Evolutionary conservation across 1,140 invertebrate species (phyloP).

Genomic region (Carposina sasakii): DNA sequence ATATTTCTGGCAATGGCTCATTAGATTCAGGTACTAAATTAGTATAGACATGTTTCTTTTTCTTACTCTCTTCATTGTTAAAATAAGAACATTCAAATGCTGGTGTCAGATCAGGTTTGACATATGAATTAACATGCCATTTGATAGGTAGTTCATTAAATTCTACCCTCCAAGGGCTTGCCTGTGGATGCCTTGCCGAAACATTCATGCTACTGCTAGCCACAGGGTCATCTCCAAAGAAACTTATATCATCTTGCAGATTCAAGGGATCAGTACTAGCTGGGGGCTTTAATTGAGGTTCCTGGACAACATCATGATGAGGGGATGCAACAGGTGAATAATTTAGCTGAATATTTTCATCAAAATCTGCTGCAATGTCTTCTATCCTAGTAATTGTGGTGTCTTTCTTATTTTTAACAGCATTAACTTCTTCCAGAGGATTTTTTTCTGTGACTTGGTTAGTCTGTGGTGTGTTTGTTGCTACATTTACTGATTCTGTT

Average conservation of each 20-base stretch:
- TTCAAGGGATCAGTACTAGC: slow-evolving; percentile 50
- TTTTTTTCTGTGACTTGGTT: no score
- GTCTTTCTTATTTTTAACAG: slow-evolving; percentile 7
- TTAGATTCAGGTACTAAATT: slow-evolving; percentile 41
- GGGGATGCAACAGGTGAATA: slow-evolving; percentile 58
- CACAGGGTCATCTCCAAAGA: slow-evolving; percentile 56
- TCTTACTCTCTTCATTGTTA: slow-evolving; percentile 40
- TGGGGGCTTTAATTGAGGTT: neutral
- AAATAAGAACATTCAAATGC: slow-evolving; percentile 60
- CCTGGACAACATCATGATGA: slow-evolving; percentile 15
- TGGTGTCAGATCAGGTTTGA: slow-evolving; percentile 64
- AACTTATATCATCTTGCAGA: slow-evolving; percentile 50
- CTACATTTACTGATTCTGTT: no score
- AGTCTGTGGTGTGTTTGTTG: no score
- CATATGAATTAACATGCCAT: slow-evolving; percentile 58
- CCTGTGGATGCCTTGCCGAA: slow-evolving; percentile 45
- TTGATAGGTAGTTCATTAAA: slow-evolving; percentile 59
- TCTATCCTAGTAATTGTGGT: slow-evolving; percentile 38
- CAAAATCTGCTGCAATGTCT: slow-evolving; percentile 52
- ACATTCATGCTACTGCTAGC: slow-evolving; percentile 61
- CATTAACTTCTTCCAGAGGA: no score
- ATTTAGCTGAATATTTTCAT: slow-evolving; percentile 40
- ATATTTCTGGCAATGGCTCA: slow-evolving; percentile 33
- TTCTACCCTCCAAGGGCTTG: slow-evolving; percentile 59
- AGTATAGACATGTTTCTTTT: slow-evolving; percentile 65